A percentile compares a stretch with the other conserved stretches of the same genome.
These are phyloP conservation scores for Actinernus sp. DNA, from an alignment of 92 coral and sea anemone genomes.

Conservation along the genomic window DNA sequence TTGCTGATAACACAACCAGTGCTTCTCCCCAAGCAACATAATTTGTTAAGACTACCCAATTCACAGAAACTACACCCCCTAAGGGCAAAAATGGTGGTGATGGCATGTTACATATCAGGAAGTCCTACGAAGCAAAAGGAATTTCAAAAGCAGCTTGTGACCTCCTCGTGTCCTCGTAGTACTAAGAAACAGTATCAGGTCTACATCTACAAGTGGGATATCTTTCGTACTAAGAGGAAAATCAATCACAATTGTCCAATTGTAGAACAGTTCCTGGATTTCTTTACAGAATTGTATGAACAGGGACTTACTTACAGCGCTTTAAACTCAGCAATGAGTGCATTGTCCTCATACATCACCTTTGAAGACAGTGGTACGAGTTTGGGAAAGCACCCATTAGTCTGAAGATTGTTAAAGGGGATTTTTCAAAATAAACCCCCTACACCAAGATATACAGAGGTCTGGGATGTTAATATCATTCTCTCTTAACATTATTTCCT, in stretches of 20 bases:
- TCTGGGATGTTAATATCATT: conserved; percentile 45
- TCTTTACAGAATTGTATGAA: conserved; percentile 20
- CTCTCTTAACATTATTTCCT: conserved; percentile 31
- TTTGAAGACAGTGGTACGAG: conserved; percentile 12
- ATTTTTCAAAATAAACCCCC: too few relatives aligned
- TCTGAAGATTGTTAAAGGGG: too few relatives aligned
- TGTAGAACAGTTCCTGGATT: conserved; percentile 19
- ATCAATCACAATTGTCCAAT: conserved; percentile 8
- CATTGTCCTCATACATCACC: conserved; percentile 33
- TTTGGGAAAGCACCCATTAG: conserved; percentile 22
- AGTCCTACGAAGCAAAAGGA: conserved; percentile 17
- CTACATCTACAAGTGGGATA: conserved; percentile 21
- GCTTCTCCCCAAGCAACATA: conserved; percentile 11
- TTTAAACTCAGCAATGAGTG: conserved; percentile 30
- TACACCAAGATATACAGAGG: conserved; percentile 28
- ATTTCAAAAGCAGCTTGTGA: conserved; percentile 38
- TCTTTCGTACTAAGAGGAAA: conserved; percentile 10
- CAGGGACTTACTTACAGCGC: conserved; percentile 30
- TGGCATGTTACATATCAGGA: conserved; percentile 51
- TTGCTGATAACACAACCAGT: conserved; percentile 28
- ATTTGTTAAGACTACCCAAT: conserved; percentile 31
- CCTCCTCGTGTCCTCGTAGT: conserved; percentile 42
- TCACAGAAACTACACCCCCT: conserved; percentile 32
- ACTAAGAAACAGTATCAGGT: conserved; percentile 30
- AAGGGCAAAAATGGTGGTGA: conserved; percentile 26